A percentile compares a stretch with the other conserved stretches of the same genome.
These are phyloP conservation scores for Eubucco bourcierii DNA, from an alignment of 2,113 vertebrate species.

Conservation along the genomic window DNA sequence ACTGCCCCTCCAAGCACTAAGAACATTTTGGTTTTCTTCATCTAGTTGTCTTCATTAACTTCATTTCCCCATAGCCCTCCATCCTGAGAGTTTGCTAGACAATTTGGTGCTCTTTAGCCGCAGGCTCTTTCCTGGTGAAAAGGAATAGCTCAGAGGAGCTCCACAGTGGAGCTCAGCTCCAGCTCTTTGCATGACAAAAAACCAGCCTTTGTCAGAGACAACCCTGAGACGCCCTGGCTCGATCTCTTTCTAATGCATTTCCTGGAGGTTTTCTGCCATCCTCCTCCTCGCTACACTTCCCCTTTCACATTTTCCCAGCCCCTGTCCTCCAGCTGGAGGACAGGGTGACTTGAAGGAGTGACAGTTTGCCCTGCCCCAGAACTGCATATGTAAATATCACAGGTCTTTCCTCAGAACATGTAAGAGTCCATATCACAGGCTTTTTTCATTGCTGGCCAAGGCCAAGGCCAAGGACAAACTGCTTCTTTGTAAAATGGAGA, in stretches of 20 bases:
- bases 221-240: background rate
- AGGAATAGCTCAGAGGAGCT: background rate
- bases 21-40: background rate
- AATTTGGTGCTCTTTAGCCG: background rate
- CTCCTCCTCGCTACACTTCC: background rate
- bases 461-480: conserved; percentile 46
- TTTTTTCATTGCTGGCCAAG: background rate
- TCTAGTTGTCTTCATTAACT: background rate
- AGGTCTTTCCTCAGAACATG: background rate
- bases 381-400: background rate
- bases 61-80: background rate
- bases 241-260: background rate
- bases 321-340: background rate
- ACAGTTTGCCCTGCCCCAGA: background rate
- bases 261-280: background rate
- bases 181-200: background rate
- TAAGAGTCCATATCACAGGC: fast-evolving
- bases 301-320: background rate
- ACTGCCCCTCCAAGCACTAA: background rate
- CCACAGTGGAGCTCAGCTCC: background rate
- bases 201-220: background rate
- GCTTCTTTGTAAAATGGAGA: background rate
- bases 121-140: background rate
- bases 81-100: background rate
- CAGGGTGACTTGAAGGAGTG: background rate